phyloP scores from a whole-genome alignment of 37 sponge, comb jelly and placozoan species.

The Haliclona indistincta region DNA sequence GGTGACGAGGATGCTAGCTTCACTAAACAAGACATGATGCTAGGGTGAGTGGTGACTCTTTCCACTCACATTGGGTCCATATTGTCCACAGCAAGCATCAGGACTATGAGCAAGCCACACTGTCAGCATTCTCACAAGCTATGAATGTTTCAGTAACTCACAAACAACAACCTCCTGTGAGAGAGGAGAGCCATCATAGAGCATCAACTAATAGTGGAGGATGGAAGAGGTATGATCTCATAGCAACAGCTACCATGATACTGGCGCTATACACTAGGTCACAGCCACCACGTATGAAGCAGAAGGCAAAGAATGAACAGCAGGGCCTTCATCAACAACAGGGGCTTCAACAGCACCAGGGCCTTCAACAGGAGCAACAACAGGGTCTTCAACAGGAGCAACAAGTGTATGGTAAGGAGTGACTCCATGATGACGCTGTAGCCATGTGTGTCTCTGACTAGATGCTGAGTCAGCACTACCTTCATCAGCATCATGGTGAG shows the following conservation, averaged over 20 bases:
- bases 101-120: slow-evolving; percentile 59
- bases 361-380: slow-evolving; percentile 5
- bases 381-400: neutral
- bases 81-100: slow-evolving; percentile 66
- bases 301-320: neutral
- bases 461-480: slow-evolving; percentile 63
- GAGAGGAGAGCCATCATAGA: no score
- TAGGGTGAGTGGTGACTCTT: slow-evolving; percentile 48
- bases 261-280: neutral
- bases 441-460: neutral
- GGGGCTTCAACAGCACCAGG: neutral
- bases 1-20: slow-evolving; percentile 93
- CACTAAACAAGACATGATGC: slow-evolving; percentile 95
- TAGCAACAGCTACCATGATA: no score
- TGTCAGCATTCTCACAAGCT: slow-evolving; percentile 11
- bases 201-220: no score
- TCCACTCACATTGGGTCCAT: neutral
- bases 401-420: slow-evolving; percentile 1
- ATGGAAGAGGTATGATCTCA: no score
- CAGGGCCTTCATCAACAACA: neutral
- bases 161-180: no score
- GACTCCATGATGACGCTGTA: neutral
- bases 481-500: slow-evolving; percentile 70
- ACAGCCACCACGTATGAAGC: neutral
- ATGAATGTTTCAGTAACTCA: no score